Evolutionary conservation across 2,797 vertebrate genomes (phyloP), one percentile per base, ranked within the genome.

Genomic region (Austrolebias charrua): DNA sequence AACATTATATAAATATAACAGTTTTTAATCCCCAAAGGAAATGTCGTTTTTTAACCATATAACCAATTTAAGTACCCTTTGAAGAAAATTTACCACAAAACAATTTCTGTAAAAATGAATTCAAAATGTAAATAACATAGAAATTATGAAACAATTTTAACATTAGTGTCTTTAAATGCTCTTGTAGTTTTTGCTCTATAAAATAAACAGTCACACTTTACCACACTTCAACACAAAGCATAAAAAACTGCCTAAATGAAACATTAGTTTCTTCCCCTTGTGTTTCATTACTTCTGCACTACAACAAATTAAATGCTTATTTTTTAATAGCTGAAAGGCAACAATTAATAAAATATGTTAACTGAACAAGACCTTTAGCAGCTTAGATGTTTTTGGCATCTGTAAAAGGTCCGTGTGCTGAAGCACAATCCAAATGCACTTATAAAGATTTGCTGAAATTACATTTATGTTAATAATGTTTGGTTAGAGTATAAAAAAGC

Each of bases 271-370:
- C 53, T 43, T 60, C 4, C 14, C 19, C 15, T 45, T 49, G 7
- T 55, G 40, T 53, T 67, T 63, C 7, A 20, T 69, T 5, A 31
- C 19, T 24, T 68, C 54, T 29, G 45, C 24, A 58, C 56, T 33
- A 40, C 14, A 50, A 64, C 45, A 60, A 55, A 53, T 44, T 1
- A 1, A 29, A n/a, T 53, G 54, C 33, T 47, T 60, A 1, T 63
- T 48, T 55, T 58, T 57, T 49, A n/a, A 68, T 59, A 49, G 58
- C 28, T 74, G 40, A 59, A 81, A 78, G 80, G 75, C 75, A 81
- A 80, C 63, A 18, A 18, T 47, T 12, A 56, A 11, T 6, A 63
- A 64, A 33, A 70, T 35, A 2, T 38, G 13, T 46, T 8, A 60
- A 24, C 31, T 51, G 11, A 56, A 24, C 19, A 24, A 18, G 4